Percentiles rank a stretch among this genome's conserved stretches.
These are phyloP conservation scores for Drosophila koepferae DNA, from an alignment of 2,888 invertebrate genomes.

Conservation along the genomic window DNA sequence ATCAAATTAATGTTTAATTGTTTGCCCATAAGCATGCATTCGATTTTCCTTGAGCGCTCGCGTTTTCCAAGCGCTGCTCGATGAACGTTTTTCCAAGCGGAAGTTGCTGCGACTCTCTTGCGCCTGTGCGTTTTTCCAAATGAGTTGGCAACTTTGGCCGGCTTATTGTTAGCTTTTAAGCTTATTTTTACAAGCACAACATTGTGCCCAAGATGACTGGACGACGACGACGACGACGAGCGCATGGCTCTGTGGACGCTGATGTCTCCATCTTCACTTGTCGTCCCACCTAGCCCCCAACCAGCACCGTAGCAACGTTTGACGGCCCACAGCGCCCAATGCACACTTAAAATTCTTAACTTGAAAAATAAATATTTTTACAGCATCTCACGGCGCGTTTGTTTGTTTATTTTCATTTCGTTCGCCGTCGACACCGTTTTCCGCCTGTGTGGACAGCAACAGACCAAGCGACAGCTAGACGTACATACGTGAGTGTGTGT, in stretches of 20 bases:
- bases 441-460: conserved; percentile 53
- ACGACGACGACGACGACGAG: conserved; percentile 28
- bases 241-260: conserved; percentile 23
- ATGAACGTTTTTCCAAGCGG: conserved; percentile 70
- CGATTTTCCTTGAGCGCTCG: not conserved
- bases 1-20: not conserved
- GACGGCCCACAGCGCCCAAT: conserved; percentile 57
- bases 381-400: conserved; percentile 81
- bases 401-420: conserved; percentile 81
- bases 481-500: conserved; percentile 15
- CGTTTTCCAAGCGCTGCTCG: conserved; percentile 20
- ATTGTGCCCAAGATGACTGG: conserved; percentile 70
- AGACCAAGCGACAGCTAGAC: conserved; percentile 16
- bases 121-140: conserved; percentile 73
- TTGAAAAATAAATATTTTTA: conserved; percentile 84
- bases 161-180: conserved; percentile 80
- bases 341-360: conserved; percentile 84
- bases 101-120: conserved; percentile 64
- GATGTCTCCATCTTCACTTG: conserved; percentile 71
- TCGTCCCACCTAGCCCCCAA: not conserved
- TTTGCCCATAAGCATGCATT: conserved; percentile 2
- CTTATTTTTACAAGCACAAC: conserved; percentile 80
- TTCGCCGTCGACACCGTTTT: conserved; percentile 77
- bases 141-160: conserved; percentile 77
- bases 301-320: not conserved